Evolutionary conservation across 37 sponge, comb jelly and placozoan species (phyloP).

Genomic region (Aplysina aerophoba): DNA sequence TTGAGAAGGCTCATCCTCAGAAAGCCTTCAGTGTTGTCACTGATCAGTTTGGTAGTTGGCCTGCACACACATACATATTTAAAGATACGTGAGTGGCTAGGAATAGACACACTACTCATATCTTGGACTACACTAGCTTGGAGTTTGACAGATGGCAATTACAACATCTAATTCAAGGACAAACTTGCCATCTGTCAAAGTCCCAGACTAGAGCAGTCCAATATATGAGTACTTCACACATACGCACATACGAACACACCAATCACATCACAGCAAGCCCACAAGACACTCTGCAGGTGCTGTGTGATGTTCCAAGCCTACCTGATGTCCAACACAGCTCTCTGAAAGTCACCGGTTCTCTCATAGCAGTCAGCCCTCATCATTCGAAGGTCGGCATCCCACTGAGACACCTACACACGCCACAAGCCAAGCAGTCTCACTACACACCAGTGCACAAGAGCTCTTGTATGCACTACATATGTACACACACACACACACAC

Average conservation of each 20-base stretch:
- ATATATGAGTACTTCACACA: background rate
- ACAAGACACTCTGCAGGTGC: background rate
- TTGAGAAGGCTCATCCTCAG: conserved; percentile 75
- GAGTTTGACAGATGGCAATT: too few relatives aligned
- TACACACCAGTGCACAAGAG: background rate
- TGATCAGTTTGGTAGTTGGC: conserved; percentile 81
- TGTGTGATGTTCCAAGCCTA: background rate
- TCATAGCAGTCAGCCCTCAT: conserved; percentile 82
- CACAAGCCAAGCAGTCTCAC: background rate
- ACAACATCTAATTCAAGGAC: too few relatives aligned
- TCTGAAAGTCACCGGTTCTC: conserved; percentile 54
- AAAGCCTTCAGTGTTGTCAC: conserved; percentile 92
- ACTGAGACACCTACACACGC: conserved; percentile 72
- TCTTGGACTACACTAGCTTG: too few relatives aligned
- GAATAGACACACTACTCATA: too few relatives aligned
- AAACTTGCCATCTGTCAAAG: too few relatives aligned
- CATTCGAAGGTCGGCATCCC: conserved; percentile 75
- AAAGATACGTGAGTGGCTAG: too few relatives aligned
- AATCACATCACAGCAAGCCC: background rate
- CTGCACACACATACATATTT: conserved; percentile 47
- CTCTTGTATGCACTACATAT: background rate
- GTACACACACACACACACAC: background rate
- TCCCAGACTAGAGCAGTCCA: background rate
- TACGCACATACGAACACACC: background rate
- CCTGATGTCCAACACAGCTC: conserved; percentile 90